Evolutionary conservation across 2,797 vertebrate genomes (phyloP), one percentile per base, ranked within the genome.

Genomic region (Odontamblyopus rebecca): DNA sequence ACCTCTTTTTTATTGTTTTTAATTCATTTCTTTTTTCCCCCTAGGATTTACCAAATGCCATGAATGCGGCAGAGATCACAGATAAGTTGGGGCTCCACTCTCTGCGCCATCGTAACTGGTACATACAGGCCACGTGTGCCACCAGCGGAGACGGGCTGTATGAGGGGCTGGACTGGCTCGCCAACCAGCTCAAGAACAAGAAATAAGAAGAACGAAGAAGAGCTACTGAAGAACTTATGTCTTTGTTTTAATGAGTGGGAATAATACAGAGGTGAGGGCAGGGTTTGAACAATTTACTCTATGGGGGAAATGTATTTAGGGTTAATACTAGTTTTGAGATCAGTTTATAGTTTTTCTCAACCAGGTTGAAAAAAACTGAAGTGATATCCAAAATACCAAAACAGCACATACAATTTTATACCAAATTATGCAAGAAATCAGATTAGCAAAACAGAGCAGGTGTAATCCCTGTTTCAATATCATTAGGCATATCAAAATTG

Each of bases 131-230:
- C 83, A 97, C 97, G 81, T 98, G 97, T 51, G 97, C 97, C 88
- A 99, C 97, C 91, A 98, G 96, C 0, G 97, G 97, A 0, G 96
- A 98, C 0, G 97, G 97, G 77, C 95, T 99, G 72, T 98, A 97
- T 6, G 96, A 97, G 91, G 97, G 97, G 74, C 95, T 99, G 80
- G 97, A 99, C 93, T 99, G 97, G 97, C 95, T 99, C 88, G 96
- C 97, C 92, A 98, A 97, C 90, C 97, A 98, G 89, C 95, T 99
- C 80, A 99, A 98, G 94, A 98, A 97, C 93, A 98, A 98, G 93
- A 98, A 99, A 92, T 98, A 95, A 96, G 84, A 67, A 63, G 41
- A 44, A 44, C 2, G 11, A 41, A 12, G 38, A 48, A 48, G 44
- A 48, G 11, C 30, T 15, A 18, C 59, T 9, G 64, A 70, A 44